These are phyloP conservation scores for Globia sparganii DNA, from an alignment of 2,888 invertebrate species.

Conservation along the genomic window DNA sequence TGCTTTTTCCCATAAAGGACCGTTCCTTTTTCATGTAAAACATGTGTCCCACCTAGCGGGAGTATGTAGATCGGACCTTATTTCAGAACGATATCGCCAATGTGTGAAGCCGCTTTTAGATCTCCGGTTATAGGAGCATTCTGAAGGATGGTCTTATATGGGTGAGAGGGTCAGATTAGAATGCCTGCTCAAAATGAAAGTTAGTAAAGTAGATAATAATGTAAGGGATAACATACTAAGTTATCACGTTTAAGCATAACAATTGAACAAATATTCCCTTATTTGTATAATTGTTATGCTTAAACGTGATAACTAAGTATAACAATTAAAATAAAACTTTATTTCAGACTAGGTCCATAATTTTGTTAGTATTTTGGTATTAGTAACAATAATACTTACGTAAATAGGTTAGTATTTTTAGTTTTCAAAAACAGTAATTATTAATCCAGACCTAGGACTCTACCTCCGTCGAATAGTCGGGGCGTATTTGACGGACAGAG, in stretches of 20 bases:
- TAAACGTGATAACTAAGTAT: background rate
- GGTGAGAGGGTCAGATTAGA: conserved; percentile 8
- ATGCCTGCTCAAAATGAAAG: background rate
- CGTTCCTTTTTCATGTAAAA: conserved; percentile 88
- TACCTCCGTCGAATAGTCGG: no score
- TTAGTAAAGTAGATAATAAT: background rate
- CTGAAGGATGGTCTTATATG: conserved; percentile 24
- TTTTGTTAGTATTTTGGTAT: no score
- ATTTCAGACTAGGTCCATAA: no score
- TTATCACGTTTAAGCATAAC: background rate
- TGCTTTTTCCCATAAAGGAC: conserved; percentile 82
- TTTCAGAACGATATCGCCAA: conserved; percentile 52
- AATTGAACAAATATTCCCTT: no score
- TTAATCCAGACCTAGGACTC: no score
- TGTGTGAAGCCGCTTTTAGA: conserved; percentile 39
- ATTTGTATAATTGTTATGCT: background rate
- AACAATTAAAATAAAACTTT: no score
- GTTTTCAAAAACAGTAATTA: no score
- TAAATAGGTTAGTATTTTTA: no score
- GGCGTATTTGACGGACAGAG: no score
- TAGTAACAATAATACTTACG: no score
- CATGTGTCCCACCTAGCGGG: conserved; percentile 75
- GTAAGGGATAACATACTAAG: background rate
- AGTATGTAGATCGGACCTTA: conserved; percentile 66
- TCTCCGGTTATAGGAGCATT: conserved; percentile 30